Conservation (phyloP, 2,113 vertebrate genomes). For the Nerophis lumbriciformis region DNA sequence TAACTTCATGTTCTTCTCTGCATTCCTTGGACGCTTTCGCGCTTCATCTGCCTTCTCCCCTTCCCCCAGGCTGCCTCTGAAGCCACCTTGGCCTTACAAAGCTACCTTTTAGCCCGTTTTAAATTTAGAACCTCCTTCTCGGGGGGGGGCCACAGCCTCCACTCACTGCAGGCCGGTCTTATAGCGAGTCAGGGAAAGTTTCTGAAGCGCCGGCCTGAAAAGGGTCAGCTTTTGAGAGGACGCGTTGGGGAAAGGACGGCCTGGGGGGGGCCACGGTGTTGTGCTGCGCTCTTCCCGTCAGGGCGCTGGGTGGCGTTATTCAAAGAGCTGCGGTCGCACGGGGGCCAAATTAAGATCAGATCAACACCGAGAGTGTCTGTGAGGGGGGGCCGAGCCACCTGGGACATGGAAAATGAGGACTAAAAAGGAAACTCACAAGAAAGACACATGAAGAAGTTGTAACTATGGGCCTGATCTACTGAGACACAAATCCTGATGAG, state of each 20-base stretch:
- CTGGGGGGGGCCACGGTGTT: conserved; percentile 26
- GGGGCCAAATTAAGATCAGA: conserved; percentile 66
- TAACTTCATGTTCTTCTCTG: not conserved
- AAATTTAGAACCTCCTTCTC: conserved; percentile 68
- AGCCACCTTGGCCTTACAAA: conserved; percentile 62
- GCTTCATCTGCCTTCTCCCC: conserved; percentile 8
- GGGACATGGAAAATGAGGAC: conserved; percentile 35
- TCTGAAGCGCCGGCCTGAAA: conserved; percentile 5
- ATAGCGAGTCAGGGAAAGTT: conserved; percentile 33
- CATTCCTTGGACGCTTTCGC: not conserved
- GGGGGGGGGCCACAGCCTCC: too few species aligned
- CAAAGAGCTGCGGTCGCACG: conserved; percentile 59
- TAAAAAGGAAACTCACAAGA: conserved; percentile 3
- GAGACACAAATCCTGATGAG: too few species aligned
- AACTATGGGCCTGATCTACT: too few species aligned
- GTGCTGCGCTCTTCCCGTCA: conserved; percentile 67
- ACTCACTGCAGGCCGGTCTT: conserved; percentile 1
- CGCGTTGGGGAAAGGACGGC: conserved; percentile 1
- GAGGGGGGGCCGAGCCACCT: conserved; percentile 26
- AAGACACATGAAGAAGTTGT: not conserved
- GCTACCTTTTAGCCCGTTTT: conserved; percentile 72
- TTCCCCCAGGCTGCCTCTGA: conserved; percentile 5
- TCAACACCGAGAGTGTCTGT: conserved; percentile 20
- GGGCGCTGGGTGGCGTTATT: conserved; percentile 64
- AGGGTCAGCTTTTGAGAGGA: conserved; percentile 53